Evolutionary conservation across 2,888 invertebrate species (phyloP).

Genomic region (Pristionchus mayeri): DNA sequence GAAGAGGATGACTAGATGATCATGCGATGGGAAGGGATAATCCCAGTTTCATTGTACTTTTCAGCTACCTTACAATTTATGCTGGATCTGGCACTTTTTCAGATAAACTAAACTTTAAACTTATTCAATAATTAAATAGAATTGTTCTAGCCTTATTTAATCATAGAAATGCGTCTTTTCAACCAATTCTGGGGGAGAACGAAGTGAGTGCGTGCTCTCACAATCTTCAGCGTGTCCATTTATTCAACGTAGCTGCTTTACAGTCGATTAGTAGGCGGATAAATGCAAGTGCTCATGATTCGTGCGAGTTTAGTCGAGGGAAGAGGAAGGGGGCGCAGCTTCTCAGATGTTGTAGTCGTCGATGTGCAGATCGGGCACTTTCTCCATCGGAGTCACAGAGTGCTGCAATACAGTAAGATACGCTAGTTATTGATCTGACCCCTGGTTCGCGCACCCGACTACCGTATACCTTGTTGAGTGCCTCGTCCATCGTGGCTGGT

Average conservation of each 20-base stretch:
- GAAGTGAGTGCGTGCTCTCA: too few relatives aligned
- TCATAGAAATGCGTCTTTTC: too few relatives aligned
- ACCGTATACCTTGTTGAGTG: conserved; percentile 28
- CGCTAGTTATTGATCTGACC: neutral
- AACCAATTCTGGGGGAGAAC: too few relatives aligned
- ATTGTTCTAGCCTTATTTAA: too few relatives aligned
- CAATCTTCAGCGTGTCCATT: conserved; percentile 34
- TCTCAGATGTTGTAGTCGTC: conserved; percentile 41
- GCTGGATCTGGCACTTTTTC: too few relatives aligned
- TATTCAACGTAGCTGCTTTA: conserved; percentile 35
- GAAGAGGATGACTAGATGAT: too few relatives aligned
- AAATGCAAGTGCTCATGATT: conserved; percentile 33
- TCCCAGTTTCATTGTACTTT: too few relatives aligned
- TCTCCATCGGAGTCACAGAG: conserved; percentile 28
- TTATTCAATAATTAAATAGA: too few relatives aligned
- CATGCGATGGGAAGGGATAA: too few relatives aligned
- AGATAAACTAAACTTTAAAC: too few relatives aligned
- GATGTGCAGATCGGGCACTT: conserved; percentile 29
- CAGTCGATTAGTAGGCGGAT: conserved; percentile 36
- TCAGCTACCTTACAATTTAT: too few relatives aligned
- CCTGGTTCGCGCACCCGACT: neutral
- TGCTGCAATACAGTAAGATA: conserved; percentile 10
- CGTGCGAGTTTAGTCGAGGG: conserved; percentile 5
- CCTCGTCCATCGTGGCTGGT: conserved; percentile 17
- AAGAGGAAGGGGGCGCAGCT: neutral